Conservation (phyloP, 2,797 vertebrate genomes). For the Hydrocynus forskahlii region DNA sequence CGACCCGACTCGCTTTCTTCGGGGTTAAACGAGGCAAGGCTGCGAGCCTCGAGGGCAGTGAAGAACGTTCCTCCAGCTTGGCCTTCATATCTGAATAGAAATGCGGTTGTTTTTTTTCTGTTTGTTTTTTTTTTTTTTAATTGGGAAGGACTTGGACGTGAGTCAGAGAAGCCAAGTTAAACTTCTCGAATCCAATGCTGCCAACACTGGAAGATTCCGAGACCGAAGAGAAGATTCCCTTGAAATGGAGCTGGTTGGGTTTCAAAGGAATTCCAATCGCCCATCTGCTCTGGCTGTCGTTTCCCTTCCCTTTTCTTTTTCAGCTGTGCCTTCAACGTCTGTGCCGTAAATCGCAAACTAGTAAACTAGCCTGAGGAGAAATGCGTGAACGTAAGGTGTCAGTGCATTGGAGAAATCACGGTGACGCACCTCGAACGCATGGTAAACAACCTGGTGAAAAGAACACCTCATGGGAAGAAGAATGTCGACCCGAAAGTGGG, state of each 20-base stretch:
- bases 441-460: conserved; percentile 45
- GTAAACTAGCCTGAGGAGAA: conserved; percentile 24
- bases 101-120: too few relatives aligned
- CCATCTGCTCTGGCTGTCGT: background rate
- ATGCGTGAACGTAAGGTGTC: conserved; percentile 6
- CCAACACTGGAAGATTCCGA: conserved; percentile 6
- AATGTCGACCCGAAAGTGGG: background rate
- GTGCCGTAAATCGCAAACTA: conserved; percentile 29
- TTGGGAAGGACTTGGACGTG: background rate
- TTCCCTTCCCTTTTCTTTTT: background rate
- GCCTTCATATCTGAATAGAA: conserved; percentile 18
- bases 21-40: background rate
- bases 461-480: background rate
- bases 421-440: conserved; percentile 19
- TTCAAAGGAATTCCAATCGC: conserved; percentile 27
- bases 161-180: conserved; percentile 6
- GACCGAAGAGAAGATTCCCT: conserved; percentile 1
- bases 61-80: conserved; percentile 3
- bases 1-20: background rate
- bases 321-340: conserved; percentile 10
- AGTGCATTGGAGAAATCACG: conserved; percentile 41
- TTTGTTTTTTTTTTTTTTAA: too few relatives aligned
- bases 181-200: background rate
- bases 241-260: conserved; percentile 14
- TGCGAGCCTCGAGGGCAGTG: background rate